Evolutionary conservation across 2,797 vertebrate species (phyloP).

Genomic region (Enteromius viviparus): DNA sequence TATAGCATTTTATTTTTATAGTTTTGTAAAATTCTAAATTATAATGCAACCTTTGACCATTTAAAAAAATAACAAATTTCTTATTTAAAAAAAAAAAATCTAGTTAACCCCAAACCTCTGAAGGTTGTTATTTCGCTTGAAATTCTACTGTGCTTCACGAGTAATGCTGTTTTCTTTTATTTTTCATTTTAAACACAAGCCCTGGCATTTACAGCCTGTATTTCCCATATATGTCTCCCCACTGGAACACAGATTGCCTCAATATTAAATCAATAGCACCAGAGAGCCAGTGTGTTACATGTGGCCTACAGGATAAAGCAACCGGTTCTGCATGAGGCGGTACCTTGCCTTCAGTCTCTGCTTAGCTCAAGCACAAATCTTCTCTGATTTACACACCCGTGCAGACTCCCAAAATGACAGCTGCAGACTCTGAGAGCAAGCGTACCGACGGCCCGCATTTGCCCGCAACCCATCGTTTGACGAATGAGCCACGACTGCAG

Average conservation of each 20-base stretch:
- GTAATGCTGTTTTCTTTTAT: constrained; percentile 16
- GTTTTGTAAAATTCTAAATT: not conserved
- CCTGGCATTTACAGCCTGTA: constrained; percentile 28
- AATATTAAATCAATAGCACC: constrained; percentile 54
- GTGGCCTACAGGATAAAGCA: constrained; percentile 42
- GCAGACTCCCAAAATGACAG: constrained; percentile 32
- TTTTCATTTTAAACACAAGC: constrained; percentile 13
- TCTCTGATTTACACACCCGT: constrained; percentile 38
- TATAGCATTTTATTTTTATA: too few species aligned
- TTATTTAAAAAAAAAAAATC: not conserved
- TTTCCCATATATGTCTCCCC: constrained; percentile 39
- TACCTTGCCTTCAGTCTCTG: constrained; percentile 36
- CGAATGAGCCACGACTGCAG: constrained; percentile 38
- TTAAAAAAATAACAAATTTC: not conserved
- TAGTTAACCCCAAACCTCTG: not conserved
- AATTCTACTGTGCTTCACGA: constrained; percentile 10
- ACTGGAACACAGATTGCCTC: constrained; percentile 51
- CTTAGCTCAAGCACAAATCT: constrained; percentile 37
- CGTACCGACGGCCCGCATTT: not conserved
- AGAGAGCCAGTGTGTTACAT: constrained; percentile 47
- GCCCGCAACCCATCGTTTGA: constrained; percentile 27
- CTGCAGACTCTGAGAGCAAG: constrained; percentile 31
- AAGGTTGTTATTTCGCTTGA: not conserved
- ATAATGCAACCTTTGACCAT: not conserved
- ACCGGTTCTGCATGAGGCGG: constrained; percentile 20